Evolutionary conservation across 2,113 vertebrate species (phyloP).

Genomic region (Hemiscyllium ocellatum): DNA sequence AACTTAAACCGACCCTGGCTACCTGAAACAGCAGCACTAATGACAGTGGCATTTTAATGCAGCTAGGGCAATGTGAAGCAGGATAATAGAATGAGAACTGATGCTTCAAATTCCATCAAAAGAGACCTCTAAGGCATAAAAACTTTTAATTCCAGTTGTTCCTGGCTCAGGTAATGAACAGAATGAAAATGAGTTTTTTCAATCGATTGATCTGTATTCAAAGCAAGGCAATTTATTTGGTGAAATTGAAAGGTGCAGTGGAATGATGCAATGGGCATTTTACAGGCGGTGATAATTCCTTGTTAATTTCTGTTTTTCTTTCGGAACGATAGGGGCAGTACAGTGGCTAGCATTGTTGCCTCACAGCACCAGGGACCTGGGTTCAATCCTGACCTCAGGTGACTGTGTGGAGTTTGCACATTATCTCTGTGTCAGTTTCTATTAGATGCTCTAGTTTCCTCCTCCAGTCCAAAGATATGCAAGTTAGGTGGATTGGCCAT

Average conservation of each 20-base stretch:
- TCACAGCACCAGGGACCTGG: no score
- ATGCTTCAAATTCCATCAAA: not conserved
- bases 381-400: no score
- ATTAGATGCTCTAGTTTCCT: no score
- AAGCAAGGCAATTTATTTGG: not conserved
- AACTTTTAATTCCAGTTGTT: not conserved
- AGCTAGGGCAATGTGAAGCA: not conserved
- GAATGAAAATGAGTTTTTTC: not conserved
- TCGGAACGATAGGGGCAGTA: no score
- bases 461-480: no score
- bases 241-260: not conserved
- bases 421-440: no score
- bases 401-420: no score
- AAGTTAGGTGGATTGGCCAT: no score
- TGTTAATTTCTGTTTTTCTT: no score
- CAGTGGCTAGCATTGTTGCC: no score
- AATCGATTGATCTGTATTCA: not conserved
- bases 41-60: conserved; percentile 29
- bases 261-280: not conserved
- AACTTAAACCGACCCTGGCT: not conserved
- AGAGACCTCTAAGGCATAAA: not conserved
- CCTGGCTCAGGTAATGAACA: not conserved
- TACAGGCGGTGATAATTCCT: no score
- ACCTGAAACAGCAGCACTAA: not conserved
- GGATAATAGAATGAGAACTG: not conserved